A percentile compares a stretch with the other conserved stretches of the same genome.
Conservation (phyloP, 2,888 invertebrate species). For the Doris montereyensis region DNA sequence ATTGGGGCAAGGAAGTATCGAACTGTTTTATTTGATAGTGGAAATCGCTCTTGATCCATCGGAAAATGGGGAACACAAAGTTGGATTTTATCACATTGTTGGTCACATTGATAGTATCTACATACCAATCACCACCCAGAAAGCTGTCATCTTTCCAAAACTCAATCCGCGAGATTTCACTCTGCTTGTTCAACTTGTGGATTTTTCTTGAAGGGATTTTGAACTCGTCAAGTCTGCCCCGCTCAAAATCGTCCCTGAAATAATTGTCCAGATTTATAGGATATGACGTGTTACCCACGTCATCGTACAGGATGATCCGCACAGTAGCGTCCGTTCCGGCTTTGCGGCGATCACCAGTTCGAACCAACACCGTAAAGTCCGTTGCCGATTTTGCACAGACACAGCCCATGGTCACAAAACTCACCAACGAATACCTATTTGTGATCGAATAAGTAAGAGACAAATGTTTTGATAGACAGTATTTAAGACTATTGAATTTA, state of each 20-base stretch:
- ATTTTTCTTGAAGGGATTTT: slow-evolving; percentile 46
- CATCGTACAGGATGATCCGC: slow-evolving; percentile 71
- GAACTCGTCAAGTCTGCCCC: slow-evolving; percentile 59
- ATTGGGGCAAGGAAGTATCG: slow-evolving; percentile 73
- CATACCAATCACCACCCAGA: slow-evolving; percentile 72
- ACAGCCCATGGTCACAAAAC: slow-evolving; percentile 45
- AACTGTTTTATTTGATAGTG: slow-evolving; percentile 71
- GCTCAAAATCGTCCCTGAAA: slow-evolving; percentile 68
- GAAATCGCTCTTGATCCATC: slow-evolving; percentile 72
- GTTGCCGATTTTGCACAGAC: slow-evolving; percentile 41
- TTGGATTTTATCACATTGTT: slow-evolving; percentile 58
- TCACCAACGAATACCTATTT: too few species aligned
- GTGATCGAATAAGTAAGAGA: too few species aligned
- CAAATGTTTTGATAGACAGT: too few species aligned
- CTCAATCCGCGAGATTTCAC: slow-evolving; percentile 60
- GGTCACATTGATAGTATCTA: slow-evolving; percentile 66
- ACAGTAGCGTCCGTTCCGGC: slow-evolving; percentile 74
- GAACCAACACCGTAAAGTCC: slow-evolving; percentile 69
- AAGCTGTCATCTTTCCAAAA: slow-evolving; percentile 70
- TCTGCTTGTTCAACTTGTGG: slow-evolving; percentile 45
- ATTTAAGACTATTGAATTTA: too few species aligned
- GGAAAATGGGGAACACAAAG: slow-evolving; percentile 71
- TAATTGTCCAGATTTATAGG: slow-evolving; percentile 69
- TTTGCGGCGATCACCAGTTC: slow-evolving; percentile 73
- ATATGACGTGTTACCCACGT: slow-evolving; percentile 63